phyloP scores from a whole-genome alignment of 2,888 invertebrate species.

The Dicroscelio sp. region DNA sequence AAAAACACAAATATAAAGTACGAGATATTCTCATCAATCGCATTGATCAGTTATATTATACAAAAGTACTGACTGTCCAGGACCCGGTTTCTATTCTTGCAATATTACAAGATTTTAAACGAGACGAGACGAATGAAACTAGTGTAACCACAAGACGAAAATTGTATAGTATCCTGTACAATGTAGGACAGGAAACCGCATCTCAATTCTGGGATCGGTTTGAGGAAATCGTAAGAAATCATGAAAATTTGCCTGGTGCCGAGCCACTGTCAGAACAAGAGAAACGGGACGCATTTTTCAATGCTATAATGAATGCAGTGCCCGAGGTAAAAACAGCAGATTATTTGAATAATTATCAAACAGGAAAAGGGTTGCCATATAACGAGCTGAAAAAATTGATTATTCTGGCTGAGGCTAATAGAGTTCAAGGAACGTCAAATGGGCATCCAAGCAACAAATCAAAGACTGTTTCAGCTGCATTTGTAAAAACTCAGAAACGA shows the following conservation, averaged over 20 bases:
- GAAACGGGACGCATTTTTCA: slow-evolving; percentile 29
- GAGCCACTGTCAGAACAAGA: slow-evolving; percentile 33
- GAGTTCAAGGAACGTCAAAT: too few relatives aligned
- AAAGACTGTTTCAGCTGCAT: too few relatives aligned
- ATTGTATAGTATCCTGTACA: background rate
- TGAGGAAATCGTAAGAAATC: slow-evolving; percentile 24
- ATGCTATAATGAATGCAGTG: background rate
- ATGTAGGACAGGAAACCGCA: background rate
- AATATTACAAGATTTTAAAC: background rate
- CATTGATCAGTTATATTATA: too few relatives aligned
- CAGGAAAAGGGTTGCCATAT: background rate
- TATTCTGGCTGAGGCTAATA: background rate
- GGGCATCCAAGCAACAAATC: too few relatives aligned
- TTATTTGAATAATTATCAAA: background rate
- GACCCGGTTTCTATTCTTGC: too few relatives aligned
- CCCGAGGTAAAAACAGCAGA: background rate
- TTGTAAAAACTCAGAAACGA: too few relatives aligned
- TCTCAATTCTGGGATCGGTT: background rate
- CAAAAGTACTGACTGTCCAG: too few relatives aligned
- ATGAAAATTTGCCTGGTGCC: slow-evolving; percentile 3
- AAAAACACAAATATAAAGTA: too few relatives aligned
- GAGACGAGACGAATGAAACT: background rate
- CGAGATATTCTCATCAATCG: too few relatives aligned
- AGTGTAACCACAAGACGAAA: background rate
- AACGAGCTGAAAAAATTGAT: background rate